Evolutionary conservation across 2,797 vertebrate species (phyloP).

Genomic region (Chanos chanos): DNA sequence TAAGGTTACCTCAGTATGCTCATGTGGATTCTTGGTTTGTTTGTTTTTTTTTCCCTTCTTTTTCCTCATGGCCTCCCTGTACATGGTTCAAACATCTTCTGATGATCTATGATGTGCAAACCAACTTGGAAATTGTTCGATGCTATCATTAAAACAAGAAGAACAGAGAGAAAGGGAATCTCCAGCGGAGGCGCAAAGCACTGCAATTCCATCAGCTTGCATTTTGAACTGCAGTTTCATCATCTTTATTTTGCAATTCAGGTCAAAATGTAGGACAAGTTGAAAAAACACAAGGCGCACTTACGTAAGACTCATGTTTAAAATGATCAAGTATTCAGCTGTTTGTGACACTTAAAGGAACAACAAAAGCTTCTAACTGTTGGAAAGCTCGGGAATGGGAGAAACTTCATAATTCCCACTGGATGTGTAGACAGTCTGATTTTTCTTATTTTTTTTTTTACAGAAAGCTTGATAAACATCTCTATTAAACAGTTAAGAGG

Average conservation of each 20-base stretch:
- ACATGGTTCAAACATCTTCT: too few species aligned
- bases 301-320: constrained; percentile 37
- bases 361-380: constrained; percentile 24
- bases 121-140: too few species aligned
- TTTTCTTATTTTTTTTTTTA: too few species aligned
- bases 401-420: not conserved
- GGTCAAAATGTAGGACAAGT: constrained; percentile 51
- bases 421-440: not conserved
- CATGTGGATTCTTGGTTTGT: too few species aligned
- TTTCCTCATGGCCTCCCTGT: too few species aligned
- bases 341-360: constrained; percentile 41
- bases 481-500: too few species aligned
- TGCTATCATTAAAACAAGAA: not conserved
- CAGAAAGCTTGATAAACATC: too few species aligned
- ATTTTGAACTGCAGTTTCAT: constrained; percentile 31
- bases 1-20: too few species aligned
- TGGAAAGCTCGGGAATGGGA: constrained; percentile 7
- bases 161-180: not conserved
- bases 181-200: not conserved
- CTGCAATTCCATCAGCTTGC: constrained; percentile 6
- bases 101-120: too few species aligned
- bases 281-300: constrained; percentile 13
- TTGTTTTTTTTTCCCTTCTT: too few species aligned
- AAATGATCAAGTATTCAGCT: constrained; percentile 31
- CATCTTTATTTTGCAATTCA: constrained; percentile 43